Base-by-base conservation (phyloP, 2,888 invertebrate genomes). In the Antheraea yamamai region DNA sequence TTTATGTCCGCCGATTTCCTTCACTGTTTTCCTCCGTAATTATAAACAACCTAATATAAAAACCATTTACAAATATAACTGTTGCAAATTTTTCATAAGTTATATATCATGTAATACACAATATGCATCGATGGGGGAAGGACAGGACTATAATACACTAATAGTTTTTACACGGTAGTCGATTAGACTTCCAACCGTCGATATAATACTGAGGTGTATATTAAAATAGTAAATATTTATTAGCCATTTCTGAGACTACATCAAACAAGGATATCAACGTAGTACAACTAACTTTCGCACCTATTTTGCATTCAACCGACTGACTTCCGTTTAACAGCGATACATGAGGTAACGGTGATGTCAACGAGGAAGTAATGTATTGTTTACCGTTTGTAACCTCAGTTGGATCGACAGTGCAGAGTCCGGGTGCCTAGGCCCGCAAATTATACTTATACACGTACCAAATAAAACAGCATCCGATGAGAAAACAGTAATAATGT, bases 301-400 rank as follows among this genome's bases (percentile, higher is more conserved):
- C 39, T 39, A 70, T 39, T 70, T 70, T 70, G 70, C 70, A 70
- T 70, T 70, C 70, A 39, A 39, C 12, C 3, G n/a, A n/a, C 70
- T 20, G 70, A 70, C 70, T 70, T 70, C 70, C 70, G 70, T 70
- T 70, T 70, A 70, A 35, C 39, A 35, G 39, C 70, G n/a, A 39
- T 68, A 70, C 39, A 39, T 39, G 70, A 70, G 39, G 70, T 70
- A 70, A 70, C 70, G 73, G 61, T 73, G 73, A 73, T 61, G 55
- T 73, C 73, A 73, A 64, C n/a, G 61, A 73, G 73, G 73, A 73
- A 73, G 61, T 55, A 70, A 39, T 39, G 70, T 70, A 70, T 70
- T 70, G 70, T 70, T 70, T 70, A 70, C 70, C 70, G 70, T 70
- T 70, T 70, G 39, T 39, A 70, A n/a, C 39, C 70, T 70, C 70